Percentiles rank a stretch among this genome's conserved stretches.
These are phyloP conservation scores for Romanogobio albipinnatus DNA, from an alignment of 2,113 vertebrate species.

Conservation along the genomic window DNA sequence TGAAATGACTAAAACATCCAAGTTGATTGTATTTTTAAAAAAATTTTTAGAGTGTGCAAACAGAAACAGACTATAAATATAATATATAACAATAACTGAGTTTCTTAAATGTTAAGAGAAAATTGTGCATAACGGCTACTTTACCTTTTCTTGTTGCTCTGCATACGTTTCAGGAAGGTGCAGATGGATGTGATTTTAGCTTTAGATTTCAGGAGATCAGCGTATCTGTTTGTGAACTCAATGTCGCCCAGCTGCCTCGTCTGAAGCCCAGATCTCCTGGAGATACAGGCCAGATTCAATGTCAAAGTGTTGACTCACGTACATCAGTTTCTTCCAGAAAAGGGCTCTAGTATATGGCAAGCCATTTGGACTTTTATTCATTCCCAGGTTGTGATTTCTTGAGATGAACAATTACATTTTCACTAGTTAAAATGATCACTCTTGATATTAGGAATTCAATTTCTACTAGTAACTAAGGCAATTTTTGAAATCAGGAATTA, in stretches of 20 bases:
- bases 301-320: neutral
- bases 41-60: too few species aligned
- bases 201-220: conserved; percentile 77
- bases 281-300: neutral
- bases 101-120: neutral
- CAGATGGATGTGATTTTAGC: conserved; percentile 77
- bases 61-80: too few species aligned
- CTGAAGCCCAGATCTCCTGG: conserved; percentile 64
- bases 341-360: neutral
- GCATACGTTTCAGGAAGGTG: conserved; percentile 73
- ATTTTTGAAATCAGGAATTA: too few species aligned
- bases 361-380: too few species aligned
- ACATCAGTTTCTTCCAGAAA: neutral
- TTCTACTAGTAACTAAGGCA: too few species aligned
- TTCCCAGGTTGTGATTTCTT: too few species aligned
- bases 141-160: conserved; percentile 74
- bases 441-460: too few species aligned
- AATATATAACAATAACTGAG: neutral
- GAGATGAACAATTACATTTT: too few species aligned
- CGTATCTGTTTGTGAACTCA: conserved; percentile 79
- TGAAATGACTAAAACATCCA: too few species aligned
- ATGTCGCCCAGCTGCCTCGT: conserved; percentile 78
- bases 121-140: neutral
- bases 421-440: too few species aligned
- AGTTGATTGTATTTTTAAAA: too few species aligned